Conservation (phyloP, 2,888 invertebrate species). For the Phytoseiulus persimilis region DNA sequence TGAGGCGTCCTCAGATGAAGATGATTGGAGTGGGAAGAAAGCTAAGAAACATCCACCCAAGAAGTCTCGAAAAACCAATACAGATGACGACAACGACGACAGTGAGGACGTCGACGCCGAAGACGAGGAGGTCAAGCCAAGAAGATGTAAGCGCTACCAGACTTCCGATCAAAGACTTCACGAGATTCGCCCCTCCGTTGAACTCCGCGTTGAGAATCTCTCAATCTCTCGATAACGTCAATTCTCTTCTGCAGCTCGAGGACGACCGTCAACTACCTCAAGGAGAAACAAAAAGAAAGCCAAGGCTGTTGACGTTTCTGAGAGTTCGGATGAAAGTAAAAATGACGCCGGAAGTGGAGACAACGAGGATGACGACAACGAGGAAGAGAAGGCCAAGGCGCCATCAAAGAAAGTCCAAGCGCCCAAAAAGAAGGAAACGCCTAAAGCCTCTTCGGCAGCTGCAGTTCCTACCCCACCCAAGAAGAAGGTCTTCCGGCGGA, state of each 20-base stretch:
- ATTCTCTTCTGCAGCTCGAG: neutral
- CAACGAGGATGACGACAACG: neutral
- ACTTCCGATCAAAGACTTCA: neutral
- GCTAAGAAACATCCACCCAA: constrained; percentile 41
- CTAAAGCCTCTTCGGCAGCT: neutral
- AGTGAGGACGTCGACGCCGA: constrained; percentile 23
- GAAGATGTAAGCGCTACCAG: neutral
- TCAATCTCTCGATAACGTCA: neutral
- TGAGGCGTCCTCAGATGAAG: constrained; percentile 43
- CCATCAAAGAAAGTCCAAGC: neutral
- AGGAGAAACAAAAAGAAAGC: constrained; percentile 10
- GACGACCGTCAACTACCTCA: neutral
- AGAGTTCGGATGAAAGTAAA: constrained; percentile 9
- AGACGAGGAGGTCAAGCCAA: neutral
- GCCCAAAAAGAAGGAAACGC: neutral
- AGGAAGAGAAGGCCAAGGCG: neutral
- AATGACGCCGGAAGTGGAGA: neutral
- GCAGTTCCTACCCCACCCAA: neutral
- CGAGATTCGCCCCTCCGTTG: no score
- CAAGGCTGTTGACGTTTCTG: neutral
- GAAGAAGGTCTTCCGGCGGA: constrained; percentile 20
- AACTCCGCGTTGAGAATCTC: no score
- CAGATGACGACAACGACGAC: constrained; percentile 24
- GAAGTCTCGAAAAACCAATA: neutral
- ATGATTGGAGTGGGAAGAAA: constrained; percentile 44